Base-by-base conservation (phyloP, 2,888 invertebrate genomes). In the Strigamia crassipes region DNA sequence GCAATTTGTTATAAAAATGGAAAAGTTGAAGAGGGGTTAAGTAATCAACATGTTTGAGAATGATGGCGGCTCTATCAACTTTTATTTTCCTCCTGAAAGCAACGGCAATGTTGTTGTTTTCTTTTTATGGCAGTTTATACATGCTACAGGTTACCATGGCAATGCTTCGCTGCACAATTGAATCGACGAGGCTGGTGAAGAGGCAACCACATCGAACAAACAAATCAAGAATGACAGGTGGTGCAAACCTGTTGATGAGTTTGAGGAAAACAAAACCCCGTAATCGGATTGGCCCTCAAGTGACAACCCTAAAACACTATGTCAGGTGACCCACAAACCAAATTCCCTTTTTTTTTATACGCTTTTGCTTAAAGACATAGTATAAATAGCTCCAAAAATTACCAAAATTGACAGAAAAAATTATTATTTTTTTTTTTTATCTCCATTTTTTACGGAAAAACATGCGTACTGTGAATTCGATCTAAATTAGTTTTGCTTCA, bases 181-280 rank as follows among this genome's bases (percentile, higher is more conserved):
- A 73, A 73, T 73, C 73, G 73, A 73, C 73, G 73, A 31, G 73
- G 9, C 73, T 73, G 9, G 8, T 73, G 73, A 27, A 31, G 27
- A 73, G 27, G 10, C 21, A 31, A 31, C 31, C 27, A 73, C 73
- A 73, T 73, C 73, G 73, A 73, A 73, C 73, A 73, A 73, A 73
- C 73, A 73, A 73, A 73, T 73, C 73, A 73, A 73, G 73, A 73
- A 73, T 73, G 73, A 73, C 73, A 73, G 73, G 73, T 73, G 73
- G 73, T 73, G 73, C 73, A 73, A 73, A 73, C 73, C 73, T 73
- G 73, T 73, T 73, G 73, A 73, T 73, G 73, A 56, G 56, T 56
- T 56, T 56, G 56, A 56, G 56, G 56, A 73, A 73, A 73, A 73
- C 73, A 73, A 73, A 73, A 73, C 73, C 73, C 31, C 73, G 10